These are phyloP conservation scores for Lepeophtheirus nordmannii DNA, from an alignment of 2,888 invertebrate genomes.

Conservation along the genomic window DNA sequence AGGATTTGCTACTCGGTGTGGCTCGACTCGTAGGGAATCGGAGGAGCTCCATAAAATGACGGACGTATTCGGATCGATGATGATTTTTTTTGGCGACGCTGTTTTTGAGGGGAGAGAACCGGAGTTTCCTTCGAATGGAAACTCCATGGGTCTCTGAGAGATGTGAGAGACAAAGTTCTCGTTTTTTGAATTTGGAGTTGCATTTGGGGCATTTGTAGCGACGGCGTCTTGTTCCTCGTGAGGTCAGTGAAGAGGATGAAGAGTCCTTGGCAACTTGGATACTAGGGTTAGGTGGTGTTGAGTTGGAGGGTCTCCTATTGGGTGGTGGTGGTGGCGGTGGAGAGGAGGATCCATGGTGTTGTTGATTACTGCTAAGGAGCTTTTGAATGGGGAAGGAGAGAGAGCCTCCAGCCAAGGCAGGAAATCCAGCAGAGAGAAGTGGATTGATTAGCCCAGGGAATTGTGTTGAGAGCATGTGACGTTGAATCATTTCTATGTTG, in stretches of 20 bases:
- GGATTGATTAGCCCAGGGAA: slow-evolving; percentile 32
- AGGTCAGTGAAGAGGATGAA: slow-evolving; percentile 28
- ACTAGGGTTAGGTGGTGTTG: too few species aligned
- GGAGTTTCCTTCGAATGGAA: slow-evolving; percentile 24
- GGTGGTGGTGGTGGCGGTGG: too few species aligned
- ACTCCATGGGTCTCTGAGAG: slow-evolving; percentile 31
- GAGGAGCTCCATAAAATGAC: slow-evolving; percentile 27
- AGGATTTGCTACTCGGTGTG: slow-evolving; percentile 31
- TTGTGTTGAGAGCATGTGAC: slow-evolving; percentile 48
- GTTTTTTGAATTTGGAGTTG: slow-evolving; percentile 30
- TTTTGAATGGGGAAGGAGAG: background rate
- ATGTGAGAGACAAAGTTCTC: slow-evolving; percentile 33
- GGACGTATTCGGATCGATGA: slow-evolving; percentile 26
- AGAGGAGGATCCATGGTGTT: slow-evolving; percentile 25
- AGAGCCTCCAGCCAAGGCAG: slow-evolving; percentile 20
- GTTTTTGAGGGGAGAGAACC: slow-evolving; percentile 26
- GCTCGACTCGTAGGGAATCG: slow-evolving; percentile 34
- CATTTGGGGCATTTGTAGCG: slow-evolving; percentile 30
- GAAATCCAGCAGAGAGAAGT: slow-evolving; percentile 26
- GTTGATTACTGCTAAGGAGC: slow-evolving; percentile 26
- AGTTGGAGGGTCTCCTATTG: too few species aligned
- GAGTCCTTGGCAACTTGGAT: background rate
- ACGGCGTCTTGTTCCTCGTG: slow-evolving; percentile 26
- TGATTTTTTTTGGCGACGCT: background rate
- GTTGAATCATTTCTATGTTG: slow-evolving; percentile 45